Evolutionary conservation across 2,113 vertebrate genomes (phyloP), one percentile per base, ranked within the genome.

Genomic region (Charina bottae): DNA sequence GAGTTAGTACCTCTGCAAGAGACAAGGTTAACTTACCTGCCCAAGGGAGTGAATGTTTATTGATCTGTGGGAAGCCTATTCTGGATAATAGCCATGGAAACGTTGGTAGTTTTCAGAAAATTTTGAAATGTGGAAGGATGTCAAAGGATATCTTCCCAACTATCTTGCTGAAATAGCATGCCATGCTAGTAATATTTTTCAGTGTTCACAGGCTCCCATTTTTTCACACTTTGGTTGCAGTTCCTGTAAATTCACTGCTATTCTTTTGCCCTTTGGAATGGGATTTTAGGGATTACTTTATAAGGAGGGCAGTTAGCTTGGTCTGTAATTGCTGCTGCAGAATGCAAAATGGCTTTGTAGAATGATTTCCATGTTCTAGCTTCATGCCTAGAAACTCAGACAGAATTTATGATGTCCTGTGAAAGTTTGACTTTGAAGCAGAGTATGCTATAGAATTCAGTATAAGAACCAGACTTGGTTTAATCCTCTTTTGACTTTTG

Each of bases 1-100:
- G 37, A 87, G 56, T 78, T 78, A 58, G 24, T 86, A 87, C 90
- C 54, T 91, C 42, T 60, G 85, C 5, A 33, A n/a, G 90, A 87
- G 90, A 78, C 1, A 55, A 87, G 62, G 54, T 49, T 46, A 26
- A n/a, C 85, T 78, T 91, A 46, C 15, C 90, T 46, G 85, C 53
- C 33, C 3, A 55, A 91, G 62, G 37, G 90, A 78, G 72, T 28
- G 54, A 3, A n/a, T 12, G 53, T 26, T 58, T 72, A 10, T 26
- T n/a, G 8, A 78, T 78, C 62, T 46, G n/a, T 24, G 53, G 90
- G 84, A 46, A 72, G 9, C 49, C 53, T 42, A 85, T 72, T 87
- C 17, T 64, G 42, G 85, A 21, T 78, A 56, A 91, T 91, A 42
- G 72, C 60, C 64, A 28, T 83, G 37, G 33, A 59, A 91, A 87